Evolutionary conservation across 2,113 vertebrate species (phyloP), one percentile per base, ranked within the genome.

Genomic region (Rhagologus leucostigma): DNA sequence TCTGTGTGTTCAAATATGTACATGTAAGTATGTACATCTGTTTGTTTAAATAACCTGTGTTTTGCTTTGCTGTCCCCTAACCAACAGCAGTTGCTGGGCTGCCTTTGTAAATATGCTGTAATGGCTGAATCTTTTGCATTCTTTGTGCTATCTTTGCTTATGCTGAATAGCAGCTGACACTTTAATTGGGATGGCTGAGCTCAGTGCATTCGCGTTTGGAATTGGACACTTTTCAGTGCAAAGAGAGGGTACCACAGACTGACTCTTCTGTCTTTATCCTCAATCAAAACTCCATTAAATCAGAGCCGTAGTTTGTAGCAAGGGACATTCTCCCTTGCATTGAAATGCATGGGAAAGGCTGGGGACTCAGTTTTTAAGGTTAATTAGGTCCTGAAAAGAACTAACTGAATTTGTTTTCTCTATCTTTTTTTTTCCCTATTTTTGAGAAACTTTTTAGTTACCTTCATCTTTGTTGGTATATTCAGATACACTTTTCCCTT

Each of bases 281-380:
- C 79, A 73, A 49, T 97, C 87, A 90, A 96, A 97, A 91, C 84
- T 74, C 73, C 71, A 73, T 94, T 94, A 93, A 96, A 90, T 93
- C 63, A 93, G 68, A 84, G 70, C 68, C 90, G 39, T 32, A 39
- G 65, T 94, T 90, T 90, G 47, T 23, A 77, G 75, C 19, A 24
- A 93, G 62, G 47, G 26, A 78, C 44, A 50, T 75, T 91, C 44
- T 71, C 63, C 13, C 11, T 68, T 83, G 70, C 47, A 89, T 69
- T 85, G 78, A 88, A 94, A 89, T 87, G 63, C 93, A 86, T 93
- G 87, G 77, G 85, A 94, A 95, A 87, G 46, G n/a, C 86, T 75
- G 46, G 29, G 71, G 49, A 44, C 73, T 92, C 49, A 3, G 9
- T 53, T 97, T 94, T 92, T 68, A 76, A 89, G 90, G 77, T 94